Evolutionary conservation across 2,113 vertebrate genomes (phyloP).

Genomic region (Bagarius yarrelli): DNA sequence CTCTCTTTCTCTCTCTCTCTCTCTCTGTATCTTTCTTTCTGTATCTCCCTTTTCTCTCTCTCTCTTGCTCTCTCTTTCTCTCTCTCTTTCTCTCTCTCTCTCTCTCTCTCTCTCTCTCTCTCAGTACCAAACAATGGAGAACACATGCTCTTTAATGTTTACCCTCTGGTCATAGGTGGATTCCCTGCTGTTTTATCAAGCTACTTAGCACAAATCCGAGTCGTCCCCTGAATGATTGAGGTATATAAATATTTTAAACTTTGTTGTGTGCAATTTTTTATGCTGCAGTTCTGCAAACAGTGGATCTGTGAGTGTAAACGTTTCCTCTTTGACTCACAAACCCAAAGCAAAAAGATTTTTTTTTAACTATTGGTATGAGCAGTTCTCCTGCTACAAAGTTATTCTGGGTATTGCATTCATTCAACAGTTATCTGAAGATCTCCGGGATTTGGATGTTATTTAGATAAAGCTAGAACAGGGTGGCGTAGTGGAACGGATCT

Average conservation of each 20-base stretch:
- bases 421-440: too few relatives aligned
- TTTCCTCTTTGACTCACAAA: slow-evolving; percentile 20
- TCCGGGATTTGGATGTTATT: too few relatives aligned
- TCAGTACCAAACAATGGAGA: slow-evolving; percentile 37
- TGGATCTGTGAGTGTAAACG: slow-evolving; percentile 1
- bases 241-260: background rate
- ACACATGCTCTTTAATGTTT: slow-evolving; percentile 42
- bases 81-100: background rate
- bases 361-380: background rate
- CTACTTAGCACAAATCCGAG: slow-evolving; percentile 34
- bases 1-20: background rate
- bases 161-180: slow-evolving; percentile 34
- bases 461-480: too few relatives aligned
- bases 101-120: background rate
- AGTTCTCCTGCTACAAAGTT: background rate
- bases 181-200: slow-evolving; percentile 37
- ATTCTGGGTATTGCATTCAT: too few relatives aligned
- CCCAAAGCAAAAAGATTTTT: background rate
- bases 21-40: background rate
- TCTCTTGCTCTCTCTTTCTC: background rate
- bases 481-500: too few relatives aligned
- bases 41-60: background rate
- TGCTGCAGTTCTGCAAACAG: background rate
- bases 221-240: slow-evolving; percentile 1
- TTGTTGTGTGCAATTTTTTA: background rate